Evolutionary conservation across 2,113 vertebrate species (phyloP).

Genomic region (Helogale parvula): DNA sequence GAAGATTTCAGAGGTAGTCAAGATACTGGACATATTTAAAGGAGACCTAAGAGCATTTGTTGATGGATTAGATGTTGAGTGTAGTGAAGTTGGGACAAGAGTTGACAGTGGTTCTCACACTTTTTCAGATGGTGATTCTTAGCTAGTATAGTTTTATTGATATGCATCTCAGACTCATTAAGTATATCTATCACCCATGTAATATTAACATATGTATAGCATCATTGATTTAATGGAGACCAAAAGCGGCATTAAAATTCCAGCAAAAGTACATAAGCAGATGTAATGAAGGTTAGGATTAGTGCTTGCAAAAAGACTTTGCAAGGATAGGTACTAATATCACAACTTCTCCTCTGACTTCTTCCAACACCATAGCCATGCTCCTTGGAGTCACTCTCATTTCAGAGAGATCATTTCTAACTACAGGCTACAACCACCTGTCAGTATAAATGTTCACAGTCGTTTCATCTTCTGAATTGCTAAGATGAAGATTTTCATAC

Average conservation of each 20-base stretch:
- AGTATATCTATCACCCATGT: background rate
- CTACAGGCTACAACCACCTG: background rate
- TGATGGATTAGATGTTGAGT: background rate
- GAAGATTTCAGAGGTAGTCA: background rate
- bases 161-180: background rate
- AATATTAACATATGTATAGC: background rate
- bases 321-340: background rate
- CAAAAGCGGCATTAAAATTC: background rate
- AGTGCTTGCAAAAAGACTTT: background rate
- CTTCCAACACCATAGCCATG: rapidly evolving
- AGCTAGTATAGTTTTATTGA: background rate
- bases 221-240: background rate
- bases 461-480: background rate
- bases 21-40: background rate
- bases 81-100: background rate
- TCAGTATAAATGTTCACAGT: background rate
- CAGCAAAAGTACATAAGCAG: background rate
- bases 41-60: background rate
- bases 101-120: background rate
- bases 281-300: background rate
- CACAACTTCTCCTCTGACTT: background rate
- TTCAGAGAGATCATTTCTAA: background rate
- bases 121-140: background rate
- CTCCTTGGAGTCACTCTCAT: background rate
- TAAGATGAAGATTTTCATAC: background rate